Conservation (phyloP, 2,797 vertebrate genomes). For the Petrocephalus sullivani region DNA sequence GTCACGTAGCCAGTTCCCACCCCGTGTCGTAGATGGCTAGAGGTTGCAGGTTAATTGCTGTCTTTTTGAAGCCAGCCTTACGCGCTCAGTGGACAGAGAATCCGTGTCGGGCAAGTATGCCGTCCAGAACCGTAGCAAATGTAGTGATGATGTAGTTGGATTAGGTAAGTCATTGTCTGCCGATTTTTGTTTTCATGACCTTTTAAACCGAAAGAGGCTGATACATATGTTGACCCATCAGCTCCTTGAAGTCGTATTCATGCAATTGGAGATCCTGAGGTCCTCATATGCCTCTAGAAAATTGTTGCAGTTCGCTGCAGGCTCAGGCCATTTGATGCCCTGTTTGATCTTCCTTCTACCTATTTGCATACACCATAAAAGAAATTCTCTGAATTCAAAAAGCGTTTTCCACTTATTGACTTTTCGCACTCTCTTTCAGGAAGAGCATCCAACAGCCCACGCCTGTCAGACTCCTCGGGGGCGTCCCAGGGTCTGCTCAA, state of each 20-base stretch:
- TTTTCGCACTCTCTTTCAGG: conserved; percentile 44
- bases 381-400: not conserved
- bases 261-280: not conserved
- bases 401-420: not conserved
- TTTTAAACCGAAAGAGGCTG: not conserved
- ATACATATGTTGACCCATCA: not conserved
- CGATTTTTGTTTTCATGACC: not conserved
- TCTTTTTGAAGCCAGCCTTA: conserved; percentile 19
- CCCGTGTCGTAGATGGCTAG: conserved; percentile 21
- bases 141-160: conserved; percentile 16
- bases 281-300: not conserved
- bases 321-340: not conserved
- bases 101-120: conserved; percentile 32
- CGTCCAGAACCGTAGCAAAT: conserved; percentile 24
- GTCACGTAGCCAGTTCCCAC: not conserved
- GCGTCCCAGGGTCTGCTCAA: conserved; percentile 64
- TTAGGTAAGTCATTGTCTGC: conserved; percentile 23
- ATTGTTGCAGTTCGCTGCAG: not conserved
- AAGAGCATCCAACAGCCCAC: conserved; percentile 72
- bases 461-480: conserved; percentile 75
- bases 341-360: not conserved
- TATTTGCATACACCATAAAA: not conserved
- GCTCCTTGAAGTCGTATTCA: conserved; percentile 2
- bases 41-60: conserved; percentile 17
- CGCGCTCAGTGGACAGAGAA: conserved; percentile 29